phyloP scores from a whole-genome alignment of 2,888 invertebrate genomes.

The Agriotes lineatus region DNA sequence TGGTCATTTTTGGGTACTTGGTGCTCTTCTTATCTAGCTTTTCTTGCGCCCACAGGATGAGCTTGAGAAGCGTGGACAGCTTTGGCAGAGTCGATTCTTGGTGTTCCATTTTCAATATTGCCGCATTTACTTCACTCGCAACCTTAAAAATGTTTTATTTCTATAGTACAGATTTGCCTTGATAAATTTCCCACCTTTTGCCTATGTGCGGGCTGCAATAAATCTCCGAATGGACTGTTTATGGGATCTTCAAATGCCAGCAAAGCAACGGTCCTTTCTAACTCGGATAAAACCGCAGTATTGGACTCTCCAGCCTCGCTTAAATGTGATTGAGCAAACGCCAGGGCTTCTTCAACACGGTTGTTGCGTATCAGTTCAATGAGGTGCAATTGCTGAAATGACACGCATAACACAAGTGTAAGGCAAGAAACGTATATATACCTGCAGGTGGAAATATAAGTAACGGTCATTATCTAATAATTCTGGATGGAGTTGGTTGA shows the following conservation, averaged over 20 bases:
- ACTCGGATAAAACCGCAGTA: conserved; percentile 78
- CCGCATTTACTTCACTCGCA: conserved; percentile 97
- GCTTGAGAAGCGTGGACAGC: conserved; percentile 89
- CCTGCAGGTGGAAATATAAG: conserved; percentile 94
- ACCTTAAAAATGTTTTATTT: no score
- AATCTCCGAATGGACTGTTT: conserved; percentile 93
- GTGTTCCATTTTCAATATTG: conserved; percentile 95
- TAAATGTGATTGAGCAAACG: conserved; percentile 90
- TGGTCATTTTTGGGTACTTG: conserved; percentile 96
- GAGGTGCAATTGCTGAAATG: conserved; percentile 85
- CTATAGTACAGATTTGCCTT: no score
- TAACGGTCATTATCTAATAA: conserved; percentile 95
- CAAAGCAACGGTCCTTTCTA: conserved; percentile 94
- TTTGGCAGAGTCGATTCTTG: conserved; percentile 92
- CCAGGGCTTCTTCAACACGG: conserved; percentile 87
- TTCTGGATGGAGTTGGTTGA: conserved; percentile 95
- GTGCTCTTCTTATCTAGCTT: conserved; percentile 94
- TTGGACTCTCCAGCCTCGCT: conserved; percentile 91
- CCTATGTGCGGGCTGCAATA: conserved; percentile 92
- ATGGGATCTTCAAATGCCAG: conserved; percentile 97
- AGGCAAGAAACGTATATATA: conserved; percentile 56
- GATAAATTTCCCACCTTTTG: conserved; percentile 82
- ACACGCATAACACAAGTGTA: neutral
- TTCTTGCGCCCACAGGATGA: conserved; percentile 96
- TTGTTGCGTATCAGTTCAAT: conserved; percentile 89